Percentiles rank a stretch among this genome's conserved stretches.
phyloP scores from a whole-genome alignment of 2,113 vertebrate genomes.

The Balaeniceps rex region DNA sequence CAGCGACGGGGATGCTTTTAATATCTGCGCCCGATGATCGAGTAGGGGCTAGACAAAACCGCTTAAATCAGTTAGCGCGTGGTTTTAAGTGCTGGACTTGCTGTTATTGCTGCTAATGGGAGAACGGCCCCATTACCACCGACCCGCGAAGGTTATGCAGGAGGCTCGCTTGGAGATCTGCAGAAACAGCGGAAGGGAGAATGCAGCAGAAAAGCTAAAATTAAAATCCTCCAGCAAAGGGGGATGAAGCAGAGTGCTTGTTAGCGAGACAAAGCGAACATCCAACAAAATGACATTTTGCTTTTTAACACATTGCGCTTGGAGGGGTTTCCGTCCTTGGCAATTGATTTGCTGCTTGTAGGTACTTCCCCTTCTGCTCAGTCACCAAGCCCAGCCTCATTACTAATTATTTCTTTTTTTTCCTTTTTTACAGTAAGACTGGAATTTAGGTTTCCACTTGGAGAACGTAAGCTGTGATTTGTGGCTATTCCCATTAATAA shows the following conservation, averaged over 20 bases:
- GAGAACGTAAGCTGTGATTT: background rate
- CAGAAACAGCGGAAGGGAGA: background rate
- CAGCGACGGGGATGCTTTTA: background rate
- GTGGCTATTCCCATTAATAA: background rate
- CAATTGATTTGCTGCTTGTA: background rate
- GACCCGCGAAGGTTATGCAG: background rate
- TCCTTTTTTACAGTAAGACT: background rate
- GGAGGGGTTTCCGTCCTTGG: background rate
- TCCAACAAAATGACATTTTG: background rate
- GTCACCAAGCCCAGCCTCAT: background rate
- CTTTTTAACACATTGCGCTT: background rate
- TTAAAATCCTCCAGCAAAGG: background rate
- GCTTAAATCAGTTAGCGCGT: background rate
- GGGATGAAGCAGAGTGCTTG: background rate
- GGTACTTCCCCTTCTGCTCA: background rate
- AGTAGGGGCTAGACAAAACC: background rate
- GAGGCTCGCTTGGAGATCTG: background rate
- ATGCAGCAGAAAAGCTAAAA: background rate
- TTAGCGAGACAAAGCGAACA: background rate
- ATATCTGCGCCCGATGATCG: background rate
- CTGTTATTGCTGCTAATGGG: background rate
- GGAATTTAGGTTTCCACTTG: background rate
- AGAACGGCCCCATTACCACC: background rate
- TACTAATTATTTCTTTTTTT: too few species aligned
- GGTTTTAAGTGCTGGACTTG: background rate